Evolutionary conservation across 2,888 invertebrate genomes (phyloP), one percentile per base, ranked within the genome.

Genomic region (Melieria picta): DNA sequence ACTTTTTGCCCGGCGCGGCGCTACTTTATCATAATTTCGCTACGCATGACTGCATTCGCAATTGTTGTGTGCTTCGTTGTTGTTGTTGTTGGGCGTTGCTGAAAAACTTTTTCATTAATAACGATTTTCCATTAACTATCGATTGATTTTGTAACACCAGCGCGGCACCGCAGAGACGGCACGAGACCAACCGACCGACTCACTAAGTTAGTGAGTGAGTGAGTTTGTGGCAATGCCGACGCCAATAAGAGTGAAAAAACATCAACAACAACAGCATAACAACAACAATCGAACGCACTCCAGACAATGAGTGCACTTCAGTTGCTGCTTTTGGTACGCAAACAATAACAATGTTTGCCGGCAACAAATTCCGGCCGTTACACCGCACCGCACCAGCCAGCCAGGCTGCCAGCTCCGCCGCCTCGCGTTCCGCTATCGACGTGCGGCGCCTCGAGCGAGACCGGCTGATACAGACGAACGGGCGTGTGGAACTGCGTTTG

Each of bases 61-160:
- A 82, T 82, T 80, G 80, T 78, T 74, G 48, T 13, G 67, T 67
- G 58, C 62, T 71, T 61, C 66, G 64, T 62, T 71, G 64, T 61
- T 64, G 64, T 62, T 71, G 64, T 61, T 64, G 55, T 61, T 69
- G 67, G 67, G 55, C 47, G 62, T 30, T 63, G 65, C 46, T 70
- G 46, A 71, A 68, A 80, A 85, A 84, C 74, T 84, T 85, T 81
- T 84, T 84, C 85, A 85, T 85, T 85, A 85, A 85, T 85, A 85
- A 85, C 84, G 85, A 85, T 85, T 85, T 85, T 85, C 85, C 85
- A 85, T 85, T 85, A 85, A 85, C 83, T 83, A 85, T 85, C 85
- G 85, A 85, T 85, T 85, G 85, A 85, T 85, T 85, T 83, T 78
- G 80, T 80, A 80, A 80, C 81, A 80, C 73, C 71, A 73, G 63